Conservation (phyloP, 2,888 invertebrate species). For the Zygaena filipendulae region DNA sequence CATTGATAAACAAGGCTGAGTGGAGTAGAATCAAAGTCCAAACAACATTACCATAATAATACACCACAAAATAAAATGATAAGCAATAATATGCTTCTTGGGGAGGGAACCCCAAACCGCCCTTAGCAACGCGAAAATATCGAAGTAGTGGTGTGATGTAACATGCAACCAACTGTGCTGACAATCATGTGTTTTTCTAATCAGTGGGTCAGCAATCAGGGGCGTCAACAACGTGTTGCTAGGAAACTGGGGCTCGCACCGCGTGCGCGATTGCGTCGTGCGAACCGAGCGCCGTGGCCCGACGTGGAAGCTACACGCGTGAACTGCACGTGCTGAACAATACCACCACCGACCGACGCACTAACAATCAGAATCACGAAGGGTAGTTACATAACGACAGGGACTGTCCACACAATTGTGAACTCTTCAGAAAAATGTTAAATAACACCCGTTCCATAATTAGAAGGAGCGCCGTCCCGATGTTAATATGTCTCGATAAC, state of each 20-base stretch:
- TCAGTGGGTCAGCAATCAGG: constrained; percentile 53
- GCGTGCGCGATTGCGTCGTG: constrained; percentile 35
- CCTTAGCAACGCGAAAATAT: constrained; percentile 19
- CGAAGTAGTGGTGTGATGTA: constrained; percentile 47
- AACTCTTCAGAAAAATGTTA: too few species aligned
- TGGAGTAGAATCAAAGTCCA: too few species aligned
- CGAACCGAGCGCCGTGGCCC: constrained; percentile 28
- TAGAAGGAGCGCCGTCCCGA: constrained; percentile 58
- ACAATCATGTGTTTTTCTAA: constrained; percentile 59
- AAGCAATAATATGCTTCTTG: too few species aligned
- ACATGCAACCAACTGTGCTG: too few species aligned
- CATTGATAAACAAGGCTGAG: too few species aligned
- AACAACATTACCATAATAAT: too few species aligned
- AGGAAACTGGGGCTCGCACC: constrained; percentile 49
- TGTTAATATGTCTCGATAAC: constrained; percentile 51
- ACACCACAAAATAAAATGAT: too few species aligned
- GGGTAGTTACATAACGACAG: constrained; percentile 56
- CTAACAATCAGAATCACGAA: too few species aligned
- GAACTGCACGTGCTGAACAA: constrained; percentile 53
- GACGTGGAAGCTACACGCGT: constrained; percentile 61
- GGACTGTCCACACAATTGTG: constrained; percentile 20
- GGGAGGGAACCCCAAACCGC: not conserved
- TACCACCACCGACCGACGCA: too few species aligned
- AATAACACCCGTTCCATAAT: constrained; percentile 58
- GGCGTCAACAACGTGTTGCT: constrained; percentile 66